phyloP scores from a whole-genome alignment of 2,113 vertebrate species.

The Cyphomyrus discorhynchus region DNA sequence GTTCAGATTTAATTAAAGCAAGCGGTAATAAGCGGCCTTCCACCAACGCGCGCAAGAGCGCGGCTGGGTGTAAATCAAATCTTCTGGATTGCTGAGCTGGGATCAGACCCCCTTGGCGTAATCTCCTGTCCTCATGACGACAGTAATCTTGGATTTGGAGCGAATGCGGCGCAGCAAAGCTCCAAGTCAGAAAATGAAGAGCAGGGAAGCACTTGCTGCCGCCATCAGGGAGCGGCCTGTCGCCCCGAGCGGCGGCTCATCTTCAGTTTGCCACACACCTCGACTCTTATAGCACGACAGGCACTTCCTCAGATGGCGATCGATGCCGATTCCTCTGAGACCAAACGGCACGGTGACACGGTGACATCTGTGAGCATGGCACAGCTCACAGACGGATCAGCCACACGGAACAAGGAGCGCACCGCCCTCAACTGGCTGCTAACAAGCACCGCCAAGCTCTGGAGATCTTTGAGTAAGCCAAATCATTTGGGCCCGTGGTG shows the following conservation, averaged over 20 bases:
- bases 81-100: slow-evolving; percentile 32
- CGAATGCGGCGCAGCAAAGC: slow-evolving; percentile 32
- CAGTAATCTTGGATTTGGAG: slow-evolving; percentile 46
- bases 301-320: neutral
- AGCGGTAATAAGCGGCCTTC: slow-evolving; percentile 21
- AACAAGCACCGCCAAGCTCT: neutral
- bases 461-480: neutral
- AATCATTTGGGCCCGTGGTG: neutral
- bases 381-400: neutral
- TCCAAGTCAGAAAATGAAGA: slow-evolving; percentile 19
- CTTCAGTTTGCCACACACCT: slow-evolving; percentile 47
- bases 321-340: neutral
- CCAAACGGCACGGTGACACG: neutral
- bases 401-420: neutral
- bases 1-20: slow-evolving; percentile 49
- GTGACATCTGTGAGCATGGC: too few species aligned
- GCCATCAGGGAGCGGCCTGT: slow-evolving; percentile 47
- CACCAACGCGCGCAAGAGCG: neutral
- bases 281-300: slow-evolving; percentile 52
- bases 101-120: slow-evolving; percentile 38
- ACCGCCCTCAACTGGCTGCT: neutral
- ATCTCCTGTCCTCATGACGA: slow-evolving; percentile 37
- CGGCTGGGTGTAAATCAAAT: slow-evolving; percentile 34
- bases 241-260: slow-evolving; percentile 50
- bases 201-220: slow-evolving; percentile 39